phyloP scores from a whole-genome alignment of 2,888 invertebrate species.

The Plebejus argus region DNA sequence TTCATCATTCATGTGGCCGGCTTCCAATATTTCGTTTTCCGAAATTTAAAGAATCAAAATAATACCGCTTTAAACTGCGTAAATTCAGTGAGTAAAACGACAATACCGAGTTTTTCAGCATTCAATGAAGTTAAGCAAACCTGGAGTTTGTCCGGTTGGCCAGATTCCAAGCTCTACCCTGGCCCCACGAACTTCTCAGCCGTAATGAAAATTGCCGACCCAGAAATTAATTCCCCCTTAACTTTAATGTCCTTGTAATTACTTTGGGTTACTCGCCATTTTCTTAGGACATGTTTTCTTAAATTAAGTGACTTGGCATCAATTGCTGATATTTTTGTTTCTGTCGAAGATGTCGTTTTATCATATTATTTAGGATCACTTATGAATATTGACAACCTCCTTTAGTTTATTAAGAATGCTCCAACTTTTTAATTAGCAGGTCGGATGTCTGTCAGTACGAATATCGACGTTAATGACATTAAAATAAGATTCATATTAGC shows the following conservation, averaged over 20 bases:
- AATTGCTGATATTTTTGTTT: neutral
- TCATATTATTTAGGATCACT: neutral
- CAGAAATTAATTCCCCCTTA: conserved; percentile 44
- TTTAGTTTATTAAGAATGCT: neutral
- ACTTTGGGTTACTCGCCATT: conserved; percentile 37
- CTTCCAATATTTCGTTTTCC: no score
- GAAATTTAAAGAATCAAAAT: neutral
- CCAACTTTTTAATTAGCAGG: no score
- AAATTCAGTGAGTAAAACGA: neutral
- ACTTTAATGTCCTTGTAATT: conserved; percentile 44
- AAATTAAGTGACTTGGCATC: conserved; percentile 14
- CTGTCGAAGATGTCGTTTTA: neutral
- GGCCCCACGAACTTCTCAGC: conserved; percentile 40
- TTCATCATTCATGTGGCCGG: no score
- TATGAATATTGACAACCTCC: neutral
- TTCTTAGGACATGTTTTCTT: conserved; percentile 31
- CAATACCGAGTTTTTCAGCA: conserved; percentile 20
- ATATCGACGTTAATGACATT: no score
- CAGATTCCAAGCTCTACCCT: conserved; percentile 45
- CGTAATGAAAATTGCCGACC: conserved; percentile 48
- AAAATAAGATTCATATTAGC: no score
- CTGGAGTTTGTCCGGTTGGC: conserved; percentile 44
- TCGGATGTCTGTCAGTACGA: no score
- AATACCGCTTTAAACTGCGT: neutral
- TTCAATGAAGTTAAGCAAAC: conserved; percentile 10